Evolutionary conservation across 1,140 invertebrate species (phyloP).

Genomic region (Phthorimaea operculella): DNA sequence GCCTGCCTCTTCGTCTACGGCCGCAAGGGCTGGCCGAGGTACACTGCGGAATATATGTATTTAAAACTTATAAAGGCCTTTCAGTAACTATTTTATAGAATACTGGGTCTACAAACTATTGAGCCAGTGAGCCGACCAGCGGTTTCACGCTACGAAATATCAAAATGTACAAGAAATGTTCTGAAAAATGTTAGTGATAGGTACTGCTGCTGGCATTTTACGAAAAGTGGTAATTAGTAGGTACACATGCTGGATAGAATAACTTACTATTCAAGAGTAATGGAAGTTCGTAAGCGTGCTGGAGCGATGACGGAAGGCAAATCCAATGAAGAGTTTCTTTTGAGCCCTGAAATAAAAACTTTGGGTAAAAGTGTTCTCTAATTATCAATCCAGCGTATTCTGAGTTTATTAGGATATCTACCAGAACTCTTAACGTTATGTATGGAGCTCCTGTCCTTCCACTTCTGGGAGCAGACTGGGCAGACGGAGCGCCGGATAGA

Average conservation of each 20-base stretch:
- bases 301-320: slow-evolving; percentile 51
- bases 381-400: slow-evolving; percentile 2
- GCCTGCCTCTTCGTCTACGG: slow-evolving; percentile 32
- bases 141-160: too few relatives aligned
- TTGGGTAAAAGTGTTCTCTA: slow-evolving; percentile 4
- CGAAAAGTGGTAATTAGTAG: too few relatives aligned
- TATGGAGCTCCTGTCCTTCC: slow-evolving; percentile 48
- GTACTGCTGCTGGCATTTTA: too few relatives aligned
- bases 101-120: too few relatives aligned
- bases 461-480: slow-evolving; percentile 58
- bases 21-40: slow-evolving; percentile 29
- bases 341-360: slow-evolving; percentile 35
- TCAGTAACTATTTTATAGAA: slow-evolving; percentile 4
- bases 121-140: too few relatives aligned
- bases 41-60: slow-evolving; percentile 22
- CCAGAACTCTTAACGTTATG: slow-evolving; percentile 48
- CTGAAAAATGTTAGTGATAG: too few relatives aligned
- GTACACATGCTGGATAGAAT: neutral
- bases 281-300: slow-evolving; percentile 39
- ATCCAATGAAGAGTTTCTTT: slow-evolving; percentile 42
- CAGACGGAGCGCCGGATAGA: slow-evolving; percentile 53
- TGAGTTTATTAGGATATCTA: slow-evolving; percentile 12
- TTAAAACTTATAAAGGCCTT: neutral
- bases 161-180: too few relatives aligned
- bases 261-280: slow-evolving; percentile 44